Base-by-base conservation (phyloP, 2,888 invertebrate genomes). In the Catotricha subobsoleta region DNA sequence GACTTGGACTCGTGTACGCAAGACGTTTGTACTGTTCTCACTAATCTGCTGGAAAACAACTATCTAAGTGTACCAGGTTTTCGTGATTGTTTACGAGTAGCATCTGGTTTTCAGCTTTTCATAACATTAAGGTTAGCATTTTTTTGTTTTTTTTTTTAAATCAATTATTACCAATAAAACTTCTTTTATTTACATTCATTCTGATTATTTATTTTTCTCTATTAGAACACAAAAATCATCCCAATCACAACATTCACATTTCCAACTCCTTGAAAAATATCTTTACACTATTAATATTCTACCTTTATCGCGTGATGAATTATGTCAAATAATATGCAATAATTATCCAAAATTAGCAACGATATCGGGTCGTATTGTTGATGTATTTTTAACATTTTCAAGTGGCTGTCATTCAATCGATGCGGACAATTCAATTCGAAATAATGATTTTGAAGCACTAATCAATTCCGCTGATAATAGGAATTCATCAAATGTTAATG, bases 1-100 rank as follows among this genome's bases (percentile, higher is more conserved):
- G 98, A 98, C 57, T 76, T 98, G 37, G 95, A 98, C 58, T 76
- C 79, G 45, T 95, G 94, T 2, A 84, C 90, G 2, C 74, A 84
- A 54, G 98, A 98, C 59, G 88, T 97, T 0, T 78, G 87, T 1
- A 84, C 92, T 0, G 74, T 91, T 12, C 60, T 97, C 10, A 75
- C 82, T 47, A 82, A 84, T 35, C 67, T 97, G 3, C 62, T 94
- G 29, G 91, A 95, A 62, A 79, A 82, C 41, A 74, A 78, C 44
- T 73, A 73, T 16, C 67, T 94, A 2, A 76, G 79, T 42, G 80
- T 95, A 4, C 91, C 92, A 3, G 92, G 92, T 0, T 90, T 86
- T 58, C 75, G 87, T 36, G 86, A 88, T 57, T 72, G 74, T 20
- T 69, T 92, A 37, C 72, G 73, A 44, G 76, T 87, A 30, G 72